These are phyloP conservation scores for Leptoteleia sp. DNA, from an alignment of 1,140 invertebrate species.

Conservation along the genomic window DNA sequence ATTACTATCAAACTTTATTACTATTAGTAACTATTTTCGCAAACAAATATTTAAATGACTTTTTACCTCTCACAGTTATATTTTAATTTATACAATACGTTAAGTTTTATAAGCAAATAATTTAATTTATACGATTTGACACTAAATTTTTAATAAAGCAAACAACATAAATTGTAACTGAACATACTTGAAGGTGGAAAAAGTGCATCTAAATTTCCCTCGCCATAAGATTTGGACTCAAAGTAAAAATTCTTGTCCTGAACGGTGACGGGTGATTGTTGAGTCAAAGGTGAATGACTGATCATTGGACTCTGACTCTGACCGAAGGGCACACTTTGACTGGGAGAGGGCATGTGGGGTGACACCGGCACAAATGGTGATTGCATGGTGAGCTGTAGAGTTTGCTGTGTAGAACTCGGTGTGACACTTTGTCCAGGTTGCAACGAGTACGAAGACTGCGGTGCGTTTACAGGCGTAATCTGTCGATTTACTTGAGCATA, in stretches of 20 bases:
- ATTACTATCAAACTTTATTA: too few species aligned
- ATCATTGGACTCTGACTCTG: constrained; percentile 78
- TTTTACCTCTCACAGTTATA: too few species aligned
- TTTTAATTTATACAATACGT: too few species aligned
- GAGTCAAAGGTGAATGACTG: constrained; percentile 75
- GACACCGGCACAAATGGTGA: constrained; percentile 71
- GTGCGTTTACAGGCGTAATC: constrained; percentile 69
- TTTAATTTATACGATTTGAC: too few species aligned
- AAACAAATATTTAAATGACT: too few species aligned
- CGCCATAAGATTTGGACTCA: constrained; percentile 70
- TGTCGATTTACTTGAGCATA: constrained; percentile 73
- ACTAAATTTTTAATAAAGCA: too few species aligned
- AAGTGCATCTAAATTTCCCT: constrained; percentile 79
- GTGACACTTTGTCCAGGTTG: constrained; percentile 59
- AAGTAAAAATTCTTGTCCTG: constrained; percentile 77
- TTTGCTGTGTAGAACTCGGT: constrained; percentile 64
- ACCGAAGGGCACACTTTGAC: constrained; percentile 71
- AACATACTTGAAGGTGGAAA: constrained; percentile 79
- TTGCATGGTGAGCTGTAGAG: constrained; percentile 68
- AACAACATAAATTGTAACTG: constrained; percentile 1
- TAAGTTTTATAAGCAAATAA: too few species aligned
- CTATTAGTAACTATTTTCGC: too few species aligned
- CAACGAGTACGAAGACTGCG: constrained; percentile 63
- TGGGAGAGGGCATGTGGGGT: constrained; percentile 74
- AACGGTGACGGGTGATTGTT: constrained; percentile 77